Evolutionary conservation across 2,113 vertebrate species (phyloP), one percentile per base, ranked within the genome.

Genomic region (Melanostigma gelatinosum): DNA sequence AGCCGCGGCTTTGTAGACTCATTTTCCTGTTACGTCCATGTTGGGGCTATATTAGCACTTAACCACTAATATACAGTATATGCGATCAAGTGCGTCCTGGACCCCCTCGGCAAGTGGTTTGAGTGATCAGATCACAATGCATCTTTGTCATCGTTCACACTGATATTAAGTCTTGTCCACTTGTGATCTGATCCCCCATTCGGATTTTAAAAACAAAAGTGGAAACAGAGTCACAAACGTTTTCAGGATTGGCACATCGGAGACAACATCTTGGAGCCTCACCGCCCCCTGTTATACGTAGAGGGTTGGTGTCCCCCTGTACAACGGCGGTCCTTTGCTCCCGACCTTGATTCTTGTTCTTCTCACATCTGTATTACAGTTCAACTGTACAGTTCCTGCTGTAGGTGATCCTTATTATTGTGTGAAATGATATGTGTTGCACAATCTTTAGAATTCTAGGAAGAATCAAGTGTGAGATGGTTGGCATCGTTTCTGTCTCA

Each of bases 391-490:
- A 74, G 9, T 24, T 69, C 27, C 32, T 34, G 7, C 3, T 36
- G 44, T 24, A 57, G 18, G 36, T 32, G 8, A 27, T 24, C 18
- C 16, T 55, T 69, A 16, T 5, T 12, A n/a, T 67, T 67, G 11
- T 44, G 10, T 54, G 10, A 57, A 27, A 62, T 63, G 3, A 22
- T 27, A 63, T 40, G 58, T 38, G 13, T 9, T 60, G 52, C n/a
- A 48, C 22, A 42, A 20, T 42, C 36, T 78, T 8, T 12, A 73
- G 32, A 68, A 57, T 73, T 36, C 15, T 20, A 24, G 27, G 16
- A 77, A 68, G 20, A 54, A 67, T 73, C 58, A 52, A 58, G 68
- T 46, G 4, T 63, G 34, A 54, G 13, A 6, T 58, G 11, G 12
- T 74, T 55, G 18, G 48, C 20, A 13, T 48, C 6, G 50, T 57